Evolutionary conservation across 2,113 vertebrate species (phyloP), one percentile per base, ranked within the genome.

Genomic region (Oxyruncus cristatus): DNA sequence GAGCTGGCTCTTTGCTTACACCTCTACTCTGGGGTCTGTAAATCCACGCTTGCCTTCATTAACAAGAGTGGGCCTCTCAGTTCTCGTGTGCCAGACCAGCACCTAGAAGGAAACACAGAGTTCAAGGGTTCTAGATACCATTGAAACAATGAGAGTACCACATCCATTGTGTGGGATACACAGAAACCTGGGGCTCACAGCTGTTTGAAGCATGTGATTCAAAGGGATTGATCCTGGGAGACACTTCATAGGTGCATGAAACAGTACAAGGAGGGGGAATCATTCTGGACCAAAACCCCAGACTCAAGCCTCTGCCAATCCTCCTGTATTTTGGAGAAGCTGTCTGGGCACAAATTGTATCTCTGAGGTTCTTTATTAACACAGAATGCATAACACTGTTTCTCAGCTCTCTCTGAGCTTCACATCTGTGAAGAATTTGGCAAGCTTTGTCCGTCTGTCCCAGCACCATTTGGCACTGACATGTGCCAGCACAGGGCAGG

Each of bases 1-100:
- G 91, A 94, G 92, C 77, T 75, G 67, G 80, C 79, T 80, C 84
- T 97, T 96, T 93, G 93, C 95, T 98, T 97, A 99, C 93, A 99
- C 98, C 94, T 99, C 99, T 93, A 98, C 96, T 39, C 98, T 98
- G 67, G 97, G 95, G 93, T 99, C 98, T 59, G 98, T 99, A 97
- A 99, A 99, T 97, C 99, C 99, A 93, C 98, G 98, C 96, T 98
- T 99, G 92, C 99, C 99, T 98, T 99, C 99, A 18, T 99, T 99
- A 91, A 98, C 98, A 52, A 99, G 97, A 56, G 98, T 97, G 56
- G 99, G 99, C 81, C 98, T 98, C 95, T 99, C 98, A 27, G 99
- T 99, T 78, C 98, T 98, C 20, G 99, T 99, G 96, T 99, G 99
- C 99, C 99, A 99, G 52, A 99, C 99, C 97, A 99, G 98, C 88